These are phyloP conservation scores for Drosophila biarmipes DNA, from an alignment of 1,140 invertebrate genomes.

Conservation along the genomic window DNA sequence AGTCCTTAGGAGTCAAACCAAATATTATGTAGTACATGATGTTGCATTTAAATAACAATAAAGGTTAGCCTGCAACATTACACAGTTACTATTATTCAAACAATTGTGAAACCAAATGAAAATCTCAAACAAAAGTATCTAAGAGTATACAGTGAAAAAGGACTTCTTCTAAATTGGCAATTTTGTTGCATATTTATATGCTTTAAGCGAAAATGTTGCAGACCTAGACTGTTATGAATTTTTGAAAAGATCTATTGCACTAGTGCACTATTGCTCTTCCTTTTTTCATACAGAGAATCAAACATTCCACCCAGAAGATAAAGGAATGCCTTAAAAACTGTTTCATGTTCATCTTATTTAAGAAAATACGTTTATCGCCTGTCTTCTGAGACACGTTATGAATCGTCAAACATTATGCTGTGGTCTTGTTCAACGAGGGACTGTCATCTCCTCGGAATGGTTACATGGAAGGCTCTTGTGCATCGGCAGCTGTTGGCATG, in stretches of 20 bases:
- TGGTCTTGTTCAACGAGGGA: slow-evolving; percentile 1
- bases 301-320: neutral
- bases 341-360: neutral
- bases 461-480: slow-evolving; percentile 14
- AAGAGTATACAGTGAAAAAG: too few relatives aligned
- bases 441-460: neutral
- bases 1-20: neutral
- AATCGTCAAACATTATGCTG: slow-evolving; percentile 2
- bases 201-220: too few relatives aligned
- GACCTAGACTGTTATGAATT: too few relatives aligned
- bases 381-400: slow-evolving; percentile 8
- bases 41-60: neutral
- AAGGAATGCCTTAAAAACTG: neutral
- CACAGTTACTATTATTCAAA: neutral
- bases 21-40: neutral
- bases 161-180: too few relatives aligned
- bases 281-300: neutral
- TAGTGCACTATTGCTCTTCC: too few relatives aligned
- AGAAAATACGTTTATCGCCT: slow-evolving; percentile 7
- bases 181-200: too few relatives aligned
- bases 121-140: too few relatives aligned
- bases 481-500: slow-evolving; percentile 36
- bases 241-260: too few relatives aligned
- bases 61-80: neutral
- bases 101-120: neutral